Base-by-base conservation (phyloP, 2,797 vertebrate genomes). In the Macropodus opercularis region DNA sequence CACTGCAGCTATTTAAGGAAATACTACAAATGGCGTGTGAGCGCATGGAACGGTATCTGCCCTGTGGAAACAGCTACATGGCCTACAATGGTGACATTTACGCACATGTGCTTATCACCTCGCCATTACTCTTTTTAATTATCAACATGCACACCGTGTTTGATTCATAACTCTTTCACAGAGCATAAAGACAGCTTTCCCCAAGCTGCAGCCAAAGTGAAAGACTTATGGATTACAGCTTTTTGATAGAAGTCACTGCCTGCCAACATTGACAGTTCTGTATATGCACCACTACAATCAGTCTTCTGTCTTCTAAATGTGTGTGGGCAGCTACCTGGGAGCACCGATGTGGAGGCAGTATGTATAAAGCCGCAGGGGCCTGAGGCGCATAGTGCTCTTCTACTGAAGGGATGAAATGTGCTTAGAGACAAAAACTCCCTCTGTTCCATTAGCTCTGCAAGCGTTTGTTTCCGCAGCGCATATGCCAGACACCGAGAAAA, bases 401-500 rank as follows among this genome's bases (percentile, higher is more conserved):
- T 27, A 76, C 59, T 67, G 53, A 38, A 35, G 60, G 71, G 66
- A 77, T 75, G 50, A 76, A 77, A 75, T 17, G 8, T 64, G 63
- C 59, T 82, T 47, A 40, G 50, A 69, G 53, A 70, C 67, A 59
- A 32, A 83, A 84, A 62, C 52, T 18, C 63, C 18, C 27, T 50
- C 50, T 21, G 44, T 79, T 79, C 79, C 71, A 70, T 81, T 70
- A 48, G 63, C 63, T 79, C 69, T 64, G 44, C 60, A 17, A 58
- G 65, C 52, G 36, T 84, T 57, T 56, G 40, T 80, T 83, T 79
- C 72, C 71, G 73, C 41, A 19, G 47, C 24, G 15, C 5, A 15
- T n/a, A 63, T 1, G 36, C 63, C 73, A 75, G 63, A 71, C 54
- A 56, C 36, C 0, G 13, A 21, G 43, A 32, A 17, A 27, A 15